Conservation (phyloP, 2,113 vertebrate genomes). For the Phrynosoma blainvillii region DNA sequence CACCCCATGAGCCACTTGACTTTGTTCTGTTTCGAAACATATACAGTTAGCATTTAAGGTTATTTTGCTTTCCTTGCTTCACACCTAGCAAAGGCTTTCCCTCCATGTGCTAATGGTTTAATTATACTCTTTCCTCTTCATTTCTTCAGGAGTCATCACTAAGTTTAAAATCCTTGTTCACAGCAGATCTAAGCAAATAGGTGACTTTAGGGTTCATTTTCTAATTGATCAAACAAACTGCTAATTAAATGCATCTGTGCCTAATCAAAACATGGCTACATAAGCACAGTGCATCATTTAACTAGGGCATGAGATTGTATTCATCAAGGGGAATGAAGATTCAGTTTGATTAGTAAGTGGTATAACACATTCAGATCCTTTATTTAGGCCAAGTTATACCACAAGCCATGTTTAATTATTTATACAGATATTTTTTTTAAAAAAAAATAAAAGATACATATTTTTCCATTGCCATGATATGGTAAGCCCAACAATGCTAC, state of each 20-base stretch:
- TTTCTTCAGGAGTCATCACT: constrained; percentile 50
- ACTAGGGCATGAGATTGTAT: constrained; percentile 6
- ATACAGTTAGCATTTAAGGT: constrained; percentile 21
- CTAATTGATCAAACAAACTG: constrained; percentile 74
- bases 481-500: neutral
- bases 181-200: constrained; percentile 70
- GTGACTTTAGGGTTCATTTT: constrained; percentile 74
- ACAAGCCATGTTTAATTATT: constrained; percentile 39
- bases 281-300: constrained; percentile 58
- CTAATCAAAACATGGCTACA: constrained; percentile 70
- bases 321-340: constrained; percentile 29
- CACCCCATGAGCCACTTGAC: constrained; percentile 17
- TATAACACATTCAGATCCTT: constrained; percentile 18
- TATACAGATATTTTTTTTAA: neutral
- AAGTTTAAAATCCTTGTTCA: constrained; percentile 66
- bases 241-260: constrained; percentile 77
- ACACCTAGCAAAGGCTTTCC: constrained; percentile 28
- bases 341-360: constrained; percentile 39
- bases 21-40: constrained; percentile 22
- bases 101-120: constrained; percentile 44
- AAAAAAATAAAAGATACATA: neutral
- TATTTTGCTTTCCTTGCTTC: constrained; percentile 37
- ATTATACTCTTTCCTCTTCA: constrained; percentile 39
- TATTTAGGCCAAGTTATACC: constrained; percentile 24
- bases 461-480: neutral